phyloP scores from a whole-genome alignment of 2,113 vertebrate genomes.

The Nicator chloris region DNA sequence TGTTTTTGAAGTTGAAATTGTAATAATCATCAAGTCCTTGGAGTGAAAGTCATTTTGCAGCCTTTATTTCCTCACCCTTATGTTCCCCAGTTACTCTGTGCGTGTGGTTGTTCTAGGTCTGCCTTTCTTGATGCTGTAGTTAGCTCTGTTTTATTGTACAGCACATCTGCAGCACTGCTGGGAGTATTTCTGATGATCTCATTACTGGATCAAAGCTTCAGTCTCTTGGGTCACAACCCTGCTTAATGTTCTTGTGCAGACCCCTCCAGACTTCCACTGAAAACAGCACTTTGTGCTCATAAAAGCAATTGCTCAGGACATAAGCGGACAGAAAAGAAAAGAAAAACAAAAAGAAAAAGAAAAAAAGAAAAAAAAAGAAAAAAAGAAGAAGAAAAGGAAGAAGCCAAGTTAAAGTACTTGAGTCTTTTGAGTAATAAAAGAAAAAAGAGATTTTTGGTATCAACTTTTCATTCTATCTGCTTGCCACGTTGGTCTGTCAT shows the following conservation, averaged over 20 bases:
- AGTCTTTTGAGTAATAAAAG: background rate
- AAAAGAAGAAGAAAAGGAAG: too few relatives aligned
- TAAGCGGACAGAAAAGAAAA: background rate
- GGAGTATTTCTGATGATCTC: background rate
- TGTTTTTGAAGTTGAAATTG: background rate
- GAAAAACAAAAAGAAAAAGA: background rate
- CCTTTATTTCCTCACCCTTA: background rate
- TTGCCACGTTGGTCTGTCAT: background rate
- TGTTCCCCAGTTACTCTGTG: background rate
- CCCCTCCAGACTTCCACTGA: background rate
- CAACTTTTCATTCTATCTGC: background rate
- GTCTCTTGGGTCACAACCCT: conserved; percentile 10
- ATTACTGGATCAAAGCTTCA: background rate
- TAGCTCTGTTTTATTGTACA: background rate
- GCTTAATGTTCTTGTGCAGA: background rate
- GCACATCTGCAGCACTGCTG: background rate
- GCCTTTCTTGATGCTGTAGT: background rate
- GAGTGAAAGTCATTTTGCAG: background rate
- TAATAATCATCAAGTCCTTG: conserved; percentile 25
- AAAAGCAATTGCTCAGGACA: background rate
- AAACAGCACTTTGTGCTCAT: background rate
- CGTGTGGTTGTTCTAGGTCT: background rate
- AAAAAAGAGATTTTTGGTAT: background rate
- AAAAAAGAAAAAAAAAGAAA: background rate
- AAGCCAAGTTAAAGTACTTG: too few relatives aligned